Base-by-base conservation (phyloP, 1,140 invertebrate genomes). In the Heliconius himera region DNA sequence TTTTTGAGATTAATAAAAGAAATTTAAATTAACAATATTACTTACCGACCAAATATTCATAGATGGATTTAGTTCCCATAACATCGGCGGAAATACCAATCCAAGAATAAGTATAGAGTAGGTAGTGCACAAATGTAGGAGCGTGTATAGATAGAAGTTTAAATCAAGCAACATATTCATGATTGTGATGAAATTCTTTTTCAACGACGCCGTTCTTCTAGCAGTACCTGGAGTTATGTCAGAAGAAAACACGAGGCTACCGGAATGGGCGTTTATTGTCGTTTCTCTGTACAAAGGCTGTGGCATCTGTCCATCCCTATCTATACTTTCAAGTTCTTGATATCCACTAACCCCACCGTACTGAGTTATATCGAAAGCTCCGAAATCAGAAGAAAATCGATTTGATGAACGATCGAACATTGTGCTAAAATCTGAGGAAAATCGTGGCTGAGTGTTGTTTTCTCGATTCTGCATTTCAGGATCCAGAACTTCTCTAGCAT, bases 241-340 rank as follows among this genome's bases (percentile, higher is more conserved):
- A 8, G 87, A 80, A 0, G 89, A 83, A 76, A 94, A 95, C 0
- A 90, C 88, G 8, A 94, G 79, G 70, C 82, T 86, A 16, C 83
- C 85, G 13, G 87, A 81, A 8, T 88, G 85, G 71, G 91, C 87
- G 70, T 91, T 85, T 0, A 95, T 88, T 9, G 94, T 95, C 0
- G 94, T 95, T 81, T 95, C 95, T 81, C 94, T 91, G 66, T 95
- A 95, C 51, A 95, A 77, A 1, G 94, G 92, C 70, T 94, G 90
- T 38, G 93, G 94, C 60, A 87, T 84, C 16, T 89, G 85, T 1
- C 51, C 82, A 26, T 86, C 86, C 60, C 90, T 87, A 26, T 94
- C 90, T 77, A 94, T 94, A 49, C 82, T 91, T 56, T 90, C 90
- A 70, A 94, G 77, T 72, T 95, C 91, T 73, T 90, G 92, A 70